Evolutionary conservation across 1,140 invertebrate genomes (phyloP).

Genomic region (Apis dorsata): DNA sequence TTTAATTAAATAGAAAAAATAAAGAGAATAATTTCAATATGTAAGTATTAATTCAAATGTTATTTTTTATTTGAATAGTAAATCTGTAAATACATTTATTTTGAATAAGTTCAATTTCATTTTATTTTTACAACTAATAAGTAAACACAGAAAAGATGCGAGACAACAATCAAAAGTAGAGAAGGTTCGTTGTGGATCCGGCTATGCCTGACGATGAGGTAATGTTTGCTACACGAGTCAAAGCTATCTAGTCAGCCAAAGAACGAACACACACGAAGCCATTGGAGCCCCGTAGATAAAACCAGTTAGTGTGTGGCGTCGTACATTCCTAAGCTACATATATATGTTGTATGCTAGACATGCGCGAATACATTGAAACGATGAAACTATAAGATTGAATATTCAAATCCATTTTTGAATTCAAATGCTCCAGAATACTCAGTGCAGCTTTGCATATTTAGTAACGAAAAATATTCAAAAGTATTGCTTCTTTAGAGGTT

Average conservation of each 20-base stretch:
- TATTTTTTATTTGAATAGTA: not conserved
- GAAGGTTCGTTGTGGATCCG: constrained; percentile 66
- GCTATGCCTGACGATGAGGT: constrained; percentile 66
- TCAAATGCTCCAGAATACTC: not conserved
- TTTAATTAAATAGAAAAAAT: not conserved
- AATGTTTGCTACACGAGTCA: constrained; percentile 59
- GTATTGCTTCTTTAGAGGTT: not conserved
- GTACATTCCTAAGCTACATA: constrained; percentile 41
- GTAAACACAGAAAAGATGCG: not conserved
- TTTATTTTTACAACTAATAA: not conserved
- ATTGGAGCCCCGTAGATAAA: constrained; percentile 54
- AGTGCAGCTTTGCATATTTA: not conserved
- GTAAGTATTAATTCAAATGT: not conserved
- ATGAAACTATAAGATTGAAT: not conserved
- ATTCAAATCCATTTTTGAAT: not conserved
- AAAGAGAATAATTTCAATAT: not conserved
- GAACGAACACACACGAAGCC: constrained; percentile 46
- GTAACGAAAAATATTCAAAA: not conserved
- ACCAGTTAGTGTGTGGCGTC: constrained; percentile 41
- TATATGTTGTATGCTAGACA: constrained; percentile 34
- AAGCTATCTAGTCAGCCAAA: constrained; percentile 56
- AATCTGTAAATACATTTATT: not conserved
- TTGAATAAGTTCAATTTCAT: not conserved
- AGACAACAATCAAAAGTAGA: constrained; percentile 60
- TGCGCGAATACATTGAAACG: not conserved